Evolutionary conservation across 2,113 vertebrate species (phyloP).

Genomic region (Apeltes quadracus): DNA sequence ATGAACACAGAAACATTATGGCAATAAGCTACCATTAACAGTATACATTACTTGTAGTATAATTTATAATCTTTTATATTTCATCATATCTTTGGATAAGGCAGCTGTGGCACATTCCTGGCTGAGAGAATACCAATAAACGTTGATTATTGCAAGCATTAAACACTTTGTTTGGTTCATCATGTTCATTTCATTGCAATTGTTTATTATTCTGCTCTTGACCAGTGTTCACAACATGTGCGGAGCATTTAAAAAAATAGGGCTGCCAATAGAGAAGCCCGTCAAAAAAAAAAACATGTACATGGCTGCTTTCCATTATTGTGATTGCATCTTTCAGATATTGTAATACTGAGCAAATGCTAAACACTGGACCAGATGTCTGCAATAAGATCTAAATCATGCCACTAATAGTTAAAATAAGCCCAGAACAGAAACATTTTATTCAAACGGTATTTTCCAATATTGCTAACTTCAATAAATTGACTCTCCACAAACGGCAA

Average conservation of each 20-base stretch:
- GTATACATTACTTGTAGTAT: background rate
- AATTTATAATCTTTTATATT: background rate
- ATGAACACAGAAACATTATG: constrained; percentile 35
- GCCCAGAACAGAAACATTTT: background rate
- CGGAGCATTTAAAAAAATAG: background rate
- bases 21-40: constrained; percentile 14
- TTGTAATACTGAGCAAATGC: background rate
- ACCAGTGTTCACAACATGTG: background rate
- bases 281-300: background rate
- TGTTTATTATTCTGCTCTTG: background rate
- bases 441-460: background rate
- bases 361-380: background rate
- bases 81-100: background rate
- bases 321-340: background rate
- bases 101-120: background rate
- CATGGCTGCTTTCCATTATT: background rate
- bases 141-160: background rate
- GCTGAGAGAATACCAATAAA: background rate
- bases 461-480: background rate
- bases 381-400: background rate
- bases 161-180: background rate
- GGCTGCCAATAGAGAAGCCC: background rate
- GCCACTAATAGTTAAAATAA: background rate
- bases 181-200: background rate
- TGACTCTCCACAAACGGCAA: background rate